Conservation (phyloP, 2,888 invertebrate species). For the Desoria tigrina region DNA sequence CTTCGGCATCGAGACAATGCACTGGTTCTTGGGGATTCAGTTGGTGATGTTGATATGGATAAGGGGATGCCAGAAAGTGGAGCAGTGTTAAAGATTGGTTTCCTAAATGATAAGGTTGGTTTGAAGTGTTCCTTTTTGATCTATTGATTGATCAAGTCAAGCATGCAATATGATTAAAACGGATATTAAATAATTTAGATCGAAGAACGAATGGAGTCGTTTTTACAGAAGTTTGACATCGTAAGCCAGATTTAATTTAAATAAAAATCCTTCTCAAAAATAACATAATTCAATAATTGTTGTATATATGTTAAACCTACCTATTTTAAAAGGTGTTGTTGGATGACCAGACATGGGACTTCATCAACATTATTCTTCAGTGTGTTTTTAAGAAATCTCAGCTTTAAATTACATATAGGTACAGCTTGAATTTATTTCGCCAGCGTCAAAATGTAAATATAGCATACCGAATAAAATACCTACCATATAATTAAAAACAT, state of each 20-base stretch:
- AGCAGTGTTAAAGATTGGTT: slow-evolving; percentile 84
- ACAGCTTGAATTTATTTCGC: too few relatives aligned
- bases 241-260: too few relatives aligned
- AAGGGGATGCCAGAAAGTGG: slow-evolving; percentile 73
- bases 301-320: too few relatives aligned
- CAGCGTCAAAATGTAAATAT: too few relatives aligned
- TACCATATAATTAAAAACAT: too few relatives aligned
- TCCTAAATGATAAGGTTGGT: slow-evolving; percentile 76
- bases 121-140: background rate
- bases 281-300: too few relatives aligned
- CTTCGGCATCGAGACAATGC: slow-evolving; percentile 70
- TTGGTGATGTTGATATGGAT: slow-evolving; percentile 91
- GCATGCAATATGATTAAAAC: background rate
- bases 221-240: slow-evolving; percentile 81
- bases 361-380: slow-evolving; percentile 54
- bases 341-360: slow-evolving; percentile 81
- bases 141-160: background rate
- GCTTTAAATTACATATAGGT: too few relatives aligned
- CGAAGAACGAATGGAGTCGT: slow-evolving; percentile 70
- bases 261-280: too few relatives aligned
- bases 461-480: too few relatives aligned
- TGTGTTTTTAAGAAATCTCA: background rate
- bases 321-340: slow-evolving; percentile 70
- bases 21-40: slow-evolving; percentile 85
- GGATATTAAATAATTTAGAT: slow-evolving; percentile 59